Conservation (phyloP, 23 tunicate species). For the Halocynthia aurantium region DNA sequence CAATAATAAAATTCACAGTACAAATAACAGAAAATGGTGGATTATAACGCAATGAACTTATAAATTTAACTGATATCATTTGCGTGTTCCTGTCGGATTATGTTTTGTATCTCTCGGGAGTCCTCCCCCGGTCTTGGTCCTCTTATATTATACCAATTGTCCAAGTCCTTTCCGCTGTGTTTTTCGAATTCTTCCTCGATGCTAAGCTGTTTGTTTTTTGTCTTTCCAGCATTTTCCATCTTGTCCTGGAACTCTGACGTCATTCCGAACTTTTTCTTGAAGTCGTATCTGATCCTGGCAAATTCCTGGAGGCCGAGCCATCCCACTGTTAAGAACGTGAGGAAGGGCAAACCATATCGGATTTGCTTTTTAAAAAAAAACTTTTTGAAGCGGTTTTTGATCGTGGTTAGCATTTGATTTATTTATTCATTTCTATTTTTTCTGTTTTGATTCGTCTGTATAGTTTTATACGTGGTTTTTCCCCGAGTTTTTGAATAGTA, state of each 20-base stretch:
- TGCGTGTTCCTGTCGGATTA: constrained; percentile 24
- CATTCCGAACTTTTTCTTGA: constrained; percentile 39
- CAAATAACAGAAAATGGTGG: too few relatives aligned
- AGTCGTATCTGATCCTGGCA: constrained; percentile 61
- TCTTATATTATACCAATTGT: constrained; percentile 61
- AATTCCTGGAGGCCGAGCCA: constrained; percentile 58
- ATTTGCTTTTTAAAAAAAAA: constrained; percentile 9
- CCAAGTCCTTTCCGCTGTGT: constrained; percentile 42
- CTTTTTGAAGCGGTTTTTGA: background rate
- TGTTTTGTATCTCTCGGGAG: constrained; percentile 45
- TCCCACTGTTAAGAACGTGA: constrained; percentile 41
- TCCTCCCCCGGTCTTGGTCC: constrained; percentile 75
- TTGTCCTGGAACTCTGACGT: constrained; percentile 40
- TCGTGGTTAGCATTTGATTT: background rate
- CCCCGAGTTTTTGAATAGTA: too few relatives aligned
- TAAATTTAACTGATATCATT: background rate
- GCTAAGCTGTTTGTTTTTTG: constrained; percentile 21
- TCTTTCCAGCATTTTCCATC: constrained; percentile 15
- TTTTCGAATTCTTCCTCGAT: constrained; percentile 32
- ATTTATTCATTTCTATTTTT: too few relatives aligned
- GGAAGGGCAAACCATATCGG: constrained; percentile 36
- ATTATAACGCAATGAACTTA: background rate
- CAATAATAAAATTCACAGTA: too few relatives aligned
- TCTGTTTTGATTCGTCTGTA: too few relatives aligned
- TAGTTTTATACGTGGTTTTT: too few relatives aligned